Conservation (phyloP, 2,888 invertebrate genomes). For the Caenorhabditis sinica region DNA sequence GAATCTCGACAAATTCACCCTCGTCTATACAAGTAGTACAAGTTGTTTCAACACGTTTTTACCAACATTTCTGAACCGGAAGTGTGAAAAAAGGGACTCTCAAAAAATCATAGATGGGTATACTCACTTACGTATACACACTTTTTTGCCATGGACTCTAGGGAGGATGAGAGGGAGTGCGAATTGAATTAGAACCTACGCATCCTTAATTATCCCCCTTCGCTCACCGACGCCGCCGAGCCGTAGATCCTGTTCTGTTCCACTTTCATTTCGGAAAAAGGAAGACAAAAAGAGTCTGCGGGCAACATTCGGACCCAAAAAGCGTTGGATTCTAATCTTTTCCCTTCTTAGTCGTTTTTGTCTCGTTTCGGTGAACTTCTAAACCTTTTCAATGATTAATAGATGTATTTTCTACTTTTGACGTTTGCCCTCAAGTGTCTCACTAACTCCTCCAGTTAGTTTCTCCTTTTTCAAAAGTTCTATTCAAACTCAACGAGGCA, state of each 20-base stretch:
- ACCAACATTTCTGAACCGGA: neutral
- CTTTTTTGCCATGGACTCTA: slow-evolving; percentile 37
- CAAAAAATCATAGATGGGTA: slow-evolving; percentile 28
- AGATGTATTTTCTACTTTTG: slow-evolving; percentile 48
- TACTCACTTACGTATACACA: slow-evolving; percentile 3
- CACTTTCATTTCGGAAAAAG: slow-evolving; percentile 19
- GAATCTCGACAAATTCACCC: slow-evolving; percentile 30
- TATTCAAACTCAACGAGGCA: neutral
- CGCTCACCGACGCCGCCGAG: slow-evolving; percentile 18
- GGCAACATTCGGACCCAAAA: neutral
- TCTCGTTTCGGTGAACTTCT: slow-evolving; percentile 50
- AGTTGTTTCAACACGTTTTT: neutral
- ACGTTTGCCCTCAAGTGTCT: slow-evolving; percentile 52
- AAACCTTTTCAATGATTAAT: slow-evolving; percentile 64
- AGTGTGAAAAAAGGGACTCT: neutral
- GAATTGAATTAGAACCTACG: slow-evolving; percentile 65
- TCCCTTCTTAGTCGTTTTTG: neutral
- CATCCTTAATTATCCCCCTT: slow-evolving; percentile 58
- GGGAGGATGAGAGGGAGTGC: slow-evolving; percentile 51
- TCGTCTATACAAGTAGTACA: slow-evolving; percentile 12
- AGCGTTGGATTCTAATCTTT: slow-evolving; percentile 40
- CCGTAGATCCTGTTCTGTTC: slow-evolving; percentile 55
- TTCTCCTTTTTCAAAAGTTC: slow-evolving; percentile 6
- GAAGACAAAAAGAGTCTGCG: slow-evolving; percentile 9
- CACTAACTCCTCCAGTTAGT: slow-evolving; percentile 13